Evolutionary conservation across 1,140 invertebrate species (phyloP), one percentile per base, ranked within the genome.

Genomic region (Drosophila bipectinata): DNA sequence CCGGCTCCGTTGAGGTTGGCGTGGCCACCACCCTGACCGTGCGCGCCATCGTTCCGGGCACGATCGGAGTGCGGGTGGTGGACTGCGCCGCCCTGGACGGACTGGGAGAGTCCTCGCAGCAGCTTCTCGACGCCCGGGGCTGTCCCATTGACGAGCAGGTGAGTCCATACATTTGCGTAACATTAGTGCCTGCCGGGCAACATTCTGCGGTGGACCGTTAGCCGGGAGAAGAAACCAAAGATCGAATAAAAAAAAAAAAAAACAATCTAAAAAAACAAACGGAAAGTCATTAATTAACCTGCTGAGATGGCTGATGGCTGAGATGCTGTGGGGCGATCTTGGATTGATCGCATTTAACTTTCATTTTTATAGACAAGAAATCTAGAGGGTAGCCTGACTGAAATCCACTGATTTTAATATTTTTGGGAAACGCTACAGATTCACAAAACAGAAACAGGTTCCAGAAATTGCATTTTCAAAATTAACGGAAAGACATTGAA

Each of bases 41-140:
- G 30, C 94, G 95, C 90, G 94, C 95, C 26, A 94, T 94, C 9
- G 91, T 96, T 55, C 94, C 95, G 77, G 93, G 95, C 94, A 92
- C 88, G 21, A 93, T 96, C n/a, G 95, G 95, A 39, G 93, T 95
- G 32, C 94, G 94, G 63, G 93, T 96, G 45, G 94, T 95, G 0
- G 95, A 96, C 66, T 96, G 96, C 82, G 88, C 94, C 2, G 96
- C 95, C 0, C 94, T 96, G 75, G 96, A 96, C 76, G 95, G 96
- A 6, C 90, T 95, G 1, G 94, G 94, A 4, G 94, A 95, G 66
- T 93, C 94, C 0, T 94, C 94, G 6, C 95, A 96, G 83, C 94
- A 94, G 61, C 92, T 96, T 10, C 90, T 95, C 2, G 95, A 96
- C 79, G 94, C 95, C 56, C 92, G 93, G 14, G 95, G 95, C 41